Evolutionary conservation across 2,113 vertebrate species (phyloP).

Genomic region (Deroptyus accipitrinus): DNA sequence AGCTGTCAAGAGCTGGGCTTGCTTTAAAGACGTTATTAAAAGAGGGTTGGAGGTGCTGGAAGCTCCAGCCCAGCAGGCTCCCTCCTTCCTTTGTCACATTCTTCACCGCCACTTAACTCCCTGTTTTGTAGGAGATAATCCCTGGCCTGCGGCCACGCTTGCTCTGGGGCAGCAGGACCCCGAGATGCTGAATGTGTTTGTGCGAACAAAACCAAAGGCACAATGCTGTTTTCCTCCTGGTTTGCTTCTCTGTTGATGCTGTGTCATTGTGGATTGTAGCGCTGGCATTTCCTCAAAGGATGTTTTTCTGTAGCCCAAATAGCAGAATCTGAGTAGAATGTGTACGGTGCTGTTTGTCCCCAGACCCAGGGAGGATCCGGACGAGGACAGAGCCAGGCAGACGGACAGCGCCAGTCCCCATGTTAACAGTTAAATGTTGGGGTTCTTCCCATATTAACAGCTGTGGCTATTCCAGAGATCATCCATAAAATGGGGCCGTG

Average conservation of each 20-base stretch:
- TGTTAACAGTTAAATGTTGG: not conserved
- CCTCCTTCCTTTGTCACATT: not conserved
- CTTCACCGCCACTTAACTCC: not conserved
- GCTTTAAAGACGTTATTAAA: accelerated
- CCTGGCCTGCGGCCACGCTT: not conserved
- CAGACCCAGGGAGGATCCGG: not conserved
- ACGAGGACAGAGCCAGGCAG: not conserved
- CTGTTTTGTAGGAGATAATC: not conserved
- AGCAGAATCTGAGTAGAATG: not conserved
- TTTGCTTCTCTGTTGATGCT: not conserved
- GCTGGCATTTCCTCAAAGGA: not conserved
- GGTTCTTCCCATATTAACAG: not conserved
- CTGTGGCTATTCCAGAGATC: not conserved
- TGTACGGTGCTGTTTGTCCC: not conserved
- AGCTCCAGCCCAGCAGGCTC: not conserved
- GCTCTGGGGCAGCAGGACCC: not conserved
- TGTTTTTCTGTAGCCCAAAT: not conserved
- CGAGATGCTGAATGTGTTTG: not conserved
- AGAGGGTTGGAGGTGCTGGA: not conserved
- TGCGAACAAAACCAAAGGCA: not conserved
- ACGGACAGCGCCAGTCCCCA: not conserved
- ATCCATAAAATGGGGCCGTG: not conserved
- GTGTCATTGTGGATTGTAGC: accelerated
- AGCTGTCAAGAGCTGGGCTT: not conserved
- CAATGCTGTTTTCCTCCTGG: not conserved